Evolutionary conservation across 2,113 vertebrate species (phyloP).

Genomic region (Pterocles gutturalis): DNA sequence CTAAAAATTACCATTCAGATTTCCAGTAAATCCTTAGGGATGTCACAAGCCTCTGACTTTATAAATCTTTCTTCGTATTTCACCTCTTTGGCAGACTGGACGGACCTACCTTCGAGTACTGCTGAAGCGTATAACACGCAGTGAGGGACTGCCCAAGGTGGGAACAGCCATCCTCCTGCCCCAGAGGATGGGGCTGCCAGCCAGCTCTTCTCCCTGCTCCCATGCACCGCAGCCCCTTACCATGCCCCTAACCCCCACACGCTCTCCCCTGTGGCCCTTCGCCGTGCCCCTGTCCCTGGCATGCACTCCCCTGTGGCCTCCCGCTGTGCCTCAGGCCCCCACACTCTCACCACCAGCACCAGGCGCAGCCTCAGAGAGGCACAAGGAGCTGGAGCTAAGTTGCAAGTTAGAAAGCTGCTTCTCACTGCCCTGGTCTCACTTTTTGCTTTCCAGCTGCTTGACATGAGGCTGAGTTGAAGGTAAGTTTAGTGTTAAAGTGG

Average conservation of each 20-base stretch:
- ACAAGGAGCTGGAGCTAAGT: neutral
- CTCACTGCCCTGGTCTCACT: accelerated
- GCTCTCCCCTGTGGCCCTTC: too few relatives aligned
- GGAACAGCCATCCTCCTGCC: accelerated
- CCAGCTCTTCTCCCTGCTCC: accelerated
- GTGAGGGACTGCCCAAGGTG: accelerated
- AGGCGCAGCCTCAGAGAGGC: accelerated
- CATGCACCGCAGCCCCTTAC: accelerated
- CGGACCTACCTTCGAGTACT: neutral
- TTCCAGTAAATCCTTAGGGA: neutral
- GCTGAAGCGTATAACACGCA: neutral
- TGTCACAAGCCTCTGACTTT: neutral
- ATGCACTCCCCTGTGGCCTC: accelerated
- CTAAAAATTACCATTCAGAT: neutral
- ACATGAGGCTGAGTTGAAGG: neutral
- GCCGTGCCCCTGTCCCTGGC: accelerated
- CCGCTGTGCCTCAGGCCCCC: neutral
- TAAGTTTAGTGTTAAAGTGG: neutral
- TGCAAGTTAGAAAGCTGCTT: neutral
- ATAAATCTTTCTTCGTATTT: neutral
- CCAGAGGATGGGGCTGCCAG: accelerated
- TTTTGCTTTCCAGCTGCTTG: neutral
- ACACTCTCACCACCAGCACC: accelerated
- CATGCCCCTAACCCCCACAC: too few relatives aligned
- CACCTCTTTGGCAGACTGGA: neutral